phyloP scores from a whole-genome alignment of 2,797 vertebrate species.

The Telmatherina bonti region DNA sequence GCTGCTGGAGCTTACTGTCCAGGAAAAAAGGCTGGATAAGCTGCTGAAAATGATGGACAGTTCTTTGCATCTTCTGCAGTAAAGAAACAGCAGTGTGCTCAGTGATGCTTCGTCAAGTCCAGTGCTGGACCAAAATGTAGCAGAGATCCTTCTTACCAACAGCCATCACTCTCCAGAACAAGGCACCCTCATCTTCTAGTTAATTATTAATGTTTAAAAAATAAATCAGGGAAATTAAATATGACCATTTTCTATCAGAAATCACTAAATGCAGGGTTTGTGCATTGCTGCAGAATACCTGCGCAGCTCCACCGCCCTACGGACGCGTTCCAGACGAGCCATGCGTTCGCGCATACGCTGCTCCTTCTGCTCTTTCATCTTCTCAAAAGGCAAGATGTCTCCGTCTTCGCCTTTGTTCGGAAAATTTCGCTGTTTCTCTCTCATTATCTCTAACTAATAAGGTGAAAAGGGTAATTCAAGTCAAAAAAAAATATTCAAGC shows the following conservation, averaged over 20 bases:
- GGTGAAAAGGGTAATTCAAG: background rate
- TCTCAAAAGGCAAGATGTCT: constrained; percentile 95
- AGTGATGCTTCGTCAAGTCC: too few species aligned
- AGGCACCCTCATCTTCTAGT: too few species aligned
- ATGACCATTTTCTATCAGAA: background rate
- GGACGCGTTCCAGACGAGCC: constrained; percentile 90
- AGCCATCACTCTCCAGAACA: too few species aligned
- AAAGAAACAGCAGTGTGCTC: too few species aligned
- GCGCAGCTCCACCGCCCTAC: constrained; percentile 91
- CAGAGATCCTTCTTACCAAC: too few species aligned
- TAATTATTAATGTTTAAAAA: too few species aligned
- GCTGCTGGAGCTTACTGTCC: too few species aligned
- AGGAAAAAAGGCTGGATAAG: too few species aligned
- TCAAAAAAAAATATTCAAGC: background rate
- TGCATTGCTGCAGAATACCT: constrained; percentile 80
- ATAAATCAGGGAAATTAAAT: background rate
- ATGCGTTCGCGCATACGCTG: constrained; percentile 92
- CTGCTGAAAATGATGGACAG: too few species aligned
- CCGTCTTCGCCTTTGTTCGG: constrained; percentile 85
- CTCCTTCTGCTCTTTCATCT: constrained; percentile 99
- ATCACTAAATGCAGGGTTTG: background rate
- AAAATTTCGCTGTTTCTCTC: constrained; percentile 87
- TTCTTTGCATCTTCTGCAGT: too few species aligned
- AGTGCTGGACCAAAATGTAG: too few species aligned
- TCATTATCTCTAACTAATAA: constrained; percentile 87